Base-by-base conservation (phyloP, 1,140 invertebrate species). In the Mya arenaria region DNA sequence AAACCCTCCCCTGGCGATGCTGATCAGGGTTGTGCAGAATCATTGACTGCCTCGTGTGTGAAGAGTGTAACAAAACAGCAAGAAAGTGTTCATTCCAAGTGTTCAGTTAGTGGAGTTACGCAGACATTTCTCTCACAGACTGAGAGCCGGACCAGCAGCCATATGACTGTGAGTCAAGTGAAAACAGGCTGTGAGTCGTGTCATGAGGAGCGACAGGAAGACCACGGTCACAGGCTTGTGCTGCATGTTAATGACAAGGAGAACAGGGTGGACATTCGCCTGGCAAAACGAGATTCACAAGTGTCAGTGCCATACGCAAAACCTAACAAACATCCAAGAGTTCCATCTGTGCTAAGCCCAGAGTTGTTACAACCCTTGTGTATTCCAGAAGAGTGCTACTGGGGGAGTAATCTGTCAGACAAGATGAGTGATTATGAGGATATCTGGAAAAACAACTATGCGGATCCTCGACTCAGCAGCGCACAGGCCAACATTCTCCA, bases 361-460 rank as follows among this genome's bases (percentile, higher is more conserved):
- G 52, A 32, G 72, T 15, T 86, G 87, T 82, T 84, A 83, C 28
- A 88, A 82, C 94, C 95, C 74, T 93, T 95, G 88, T 41, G 87
- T 77, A 85, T 86, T 66, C 85, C 89, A 23, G 88, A 90, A 32
- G 85, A 87, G 62, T 19, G 82, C n/a, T 98, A 98, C 90, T 97
- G 97, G 87, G 94, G 96, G 79, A 97, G 97, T 90, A 96, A 96
- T 6, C 93, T 98, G 8, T 96, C 96, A 58, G 97, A 98, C 90
- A 98, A 98, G 93, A 95, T 97, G 30, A 98, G 97, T 78, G 97
- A 99, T 92, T 99, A 99, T 91, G 97, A 99, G 93, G 97, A 98
- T 90, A 96, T 98, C 82, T 98, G 97, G 97, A 95, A 87, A 58
- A 83, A 85, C 30, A 80, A 74, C 63, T 48, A 74, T 73, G 66